These are phyloP conservation scores for Cecidostiba fungosa DNA, from an alignment of 2,888 invertebrate species.

Conservation along the genomic window DNA sequence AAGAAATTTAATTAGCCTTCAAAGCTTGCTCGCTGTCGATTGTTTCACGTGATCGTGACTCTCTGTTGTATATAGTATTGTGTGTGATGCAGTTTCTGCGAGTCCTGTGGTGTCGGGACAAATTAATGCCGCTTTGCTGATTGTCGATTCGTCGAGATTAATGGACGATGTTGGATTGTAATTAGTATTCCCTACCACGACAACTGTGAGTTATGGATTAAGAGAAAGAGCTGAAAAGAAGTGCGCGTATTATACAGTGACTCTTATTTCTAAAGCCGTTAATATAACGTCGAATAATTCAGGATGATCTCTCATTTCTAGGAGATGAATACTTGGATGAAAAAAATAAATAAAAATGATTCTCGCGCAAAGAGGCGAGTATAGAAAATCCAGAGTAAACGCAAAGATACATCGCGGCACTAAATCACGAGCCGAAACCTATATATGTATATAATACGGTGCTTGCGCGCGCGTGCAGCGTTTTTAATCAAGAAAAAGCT, in stretches of 20 bases:
- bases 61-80: background rate
- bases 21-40: constrained; percentile 49
- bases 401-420: constrained; percentile 18
- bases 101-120: constrained; percentile 31
- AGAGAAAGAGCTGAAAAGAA: constrained; percentile 21
- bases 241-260: background rate
- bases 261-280: constrained; percentile 21
- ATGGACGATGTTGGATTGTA: constrained; percentile 34
- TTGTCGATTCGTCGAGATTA: constrained; percentile 53
- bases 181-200: constrained; percentile 46
- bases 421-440: constrained; percentile 40
- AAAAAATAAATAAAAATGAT: background rate
- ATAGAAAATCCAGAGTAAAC: background rate
- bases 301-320: constrained; percentile 7
- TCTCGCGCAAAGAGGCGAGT: background rate
- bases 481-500: constrained; percentile 53
- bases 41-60: constrained; percentile 27
- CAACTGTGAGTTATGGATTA: constrained; percentile 35
- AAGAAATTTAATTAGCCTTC: constrained; percentile 59
- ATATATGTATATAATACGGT: too few species aligned
- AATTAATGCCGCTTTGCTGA: constrained; percentile 54
- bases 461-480: background rate
- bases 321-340: background rate
- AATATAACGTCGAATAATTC: constrained; percentile 10
- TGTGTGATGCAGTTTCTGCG: background rate